Conservation (phyloP, 1,140 invertebrate species). For the Plodia interpunctella region DNA sequence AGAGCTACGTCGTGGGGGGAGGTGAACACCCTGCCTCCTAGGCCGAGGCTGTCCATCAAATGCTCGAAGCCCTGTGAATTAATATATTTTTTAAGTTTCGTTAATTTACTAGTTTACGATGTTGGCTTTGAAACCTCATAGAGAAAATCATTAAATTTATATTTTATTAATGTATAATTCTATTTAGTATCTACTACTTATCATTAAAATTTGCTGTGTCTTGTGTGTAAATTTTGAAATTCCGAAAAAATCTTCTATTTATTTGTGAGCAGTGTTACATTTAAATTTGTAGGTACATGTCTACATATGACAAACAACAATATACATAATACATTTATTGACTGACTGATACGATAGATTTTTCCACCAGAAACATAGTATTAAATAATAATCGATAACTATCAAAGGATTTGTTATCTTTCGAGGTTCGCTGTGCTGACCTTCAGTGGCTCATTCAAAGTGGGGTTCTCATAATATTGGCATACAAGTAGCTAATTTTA, state of each 20-base stretch:
- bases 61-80: conserved; percentile 79
- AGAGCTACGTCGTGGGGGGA: conserved; percentile 77
- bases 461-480: background rate
- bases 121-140: background rate
- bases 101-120: too few species aligned
- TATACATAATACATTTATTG: background rate
- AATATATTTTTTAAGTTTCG: background rate
- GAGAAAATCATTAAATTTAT: too few species aligned
- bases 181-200: too few species aligned
- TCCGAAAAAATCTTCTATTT: too few species aligned
- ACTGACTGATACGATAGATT: background rate
- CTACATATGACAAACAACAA: too few species aligned
- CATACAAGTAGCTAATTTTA: background rate
- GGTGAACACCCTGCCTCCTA: conserved; percentile 78
- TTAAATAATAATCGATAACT: background rate
- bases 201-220: too few species aligned
- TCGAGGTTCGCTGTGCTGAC: background rate
- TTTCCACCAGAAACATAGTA: background rate
- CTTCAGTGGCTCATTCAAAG: background rate
- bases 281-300: too few species aligned
- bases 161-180: too few species aligned
- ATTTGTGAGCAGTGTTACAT: too few species aligned
- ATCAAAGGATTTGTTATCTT: conserved; percentile 1
- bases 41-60: conserved; percentile 78
- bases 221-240: too few species aligned